Evolutionary conservation across 2,888 invertebrate species (phyloP), one percentile per base, ranked within the genome.

Genomic region (Drosophila trichaetosa): DNA sequence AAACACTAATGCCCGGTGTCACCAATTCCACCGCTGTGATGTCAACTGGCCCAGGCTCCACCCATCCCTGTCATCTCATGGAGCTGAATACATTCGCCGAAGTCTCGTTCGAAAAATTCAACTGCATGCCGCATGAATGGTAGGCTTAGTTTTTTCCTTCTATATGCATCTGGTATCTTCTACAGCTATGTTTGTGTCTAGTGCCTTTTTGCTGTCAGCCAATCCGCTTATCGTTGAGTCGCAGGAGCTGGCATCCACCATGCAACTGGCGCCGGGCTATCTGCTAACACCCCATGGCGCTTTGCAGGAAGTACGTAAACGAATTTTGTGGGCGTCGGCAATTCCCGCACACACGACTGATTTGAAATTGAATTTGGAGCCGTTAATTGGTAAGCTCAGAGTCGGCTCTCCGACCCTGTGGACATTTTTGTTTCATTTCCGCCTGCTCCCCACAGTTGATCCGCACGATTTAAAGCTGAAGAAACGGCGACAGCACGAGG

Each of bases 171-270:
- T 60, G 8, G 7, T 21, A 8, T n/a, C 2, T 52, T 31, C 10
- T 29, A 18, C 27, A 11, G 13, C 29, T 34, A 11, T 46, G 36
- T 24, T 33, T 29, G 33, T 31, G 2, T 21, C 21, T 49, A 92
- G 91, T 61, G 83, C 87, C n/a, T 89, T 85, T 72, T 87, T 92
- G 78, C 73, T 93, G 21, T 80, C 88, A 70, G 90, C 92, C 64
- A 92, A 93, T 91, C 93, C 93, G 58, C 83, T 93, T 48, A 80
- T 93, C 71, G 85, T 90, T 33, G 91, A 92, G 58, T 82, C 87
- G 49, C 87, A 88, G 73, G 92, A 92, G 77, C 82, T 92, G 51
- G 83, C 89, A 36, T 91, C 92, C 58, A 90, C 91, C 70, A 82
- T 92, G 34, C 92, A 92, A 78, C 79, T 92, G 81, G 88, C 87